phyloP scores from a whole-genome alignment of 2,797 vertebrate species.

The Limosa lapponica region DNA sequence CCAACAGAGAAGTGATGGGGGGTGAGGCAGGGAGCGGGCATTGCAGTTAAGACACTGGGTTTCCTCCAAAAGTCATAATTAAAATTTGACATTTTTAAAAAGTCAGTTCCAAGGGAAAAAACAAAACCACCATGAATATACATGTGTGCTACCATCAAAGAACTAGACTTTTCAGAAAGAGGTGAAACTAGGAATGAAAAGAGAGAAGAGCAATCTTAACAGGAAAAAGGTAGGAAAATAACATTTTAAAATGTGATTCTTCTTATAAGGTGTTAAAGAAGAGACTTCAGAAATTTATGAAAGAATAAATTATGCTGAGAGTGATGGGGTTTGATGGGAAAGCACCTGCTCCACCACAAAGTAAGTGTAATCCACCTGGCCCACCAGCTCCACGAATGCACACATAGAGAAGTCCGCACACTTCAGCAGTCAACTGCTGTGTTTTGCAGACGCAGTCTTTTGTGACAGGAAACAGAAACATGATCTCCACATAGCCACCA shows the following conservation, averaged over 20 bases:
- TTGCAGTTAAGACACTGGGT: background rate
- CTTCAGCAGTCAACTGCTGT: background rate
- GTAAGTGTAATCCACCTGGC: background rate
- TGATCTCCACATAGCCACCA: background rate
- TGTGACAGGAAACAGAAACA: constrained; percentile 1
- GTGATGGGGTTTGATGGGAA: background rate
- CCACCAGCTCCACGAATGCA: background rate
- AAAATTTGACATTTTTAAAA: background rate
- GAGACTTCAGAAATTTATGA: background rate
- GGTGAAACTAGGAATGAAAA: background rate
- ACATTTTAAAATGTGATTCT: background rate
- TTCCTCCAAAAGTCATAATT: background rate
- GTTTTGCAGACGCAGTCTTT: background rate
- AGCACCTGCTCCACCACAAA: background rate
- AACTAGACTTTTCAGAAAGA: background rate
- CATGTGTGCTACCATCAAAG: background rate
- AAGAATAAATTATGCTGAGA: background rate
- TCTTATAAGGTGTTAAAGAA: background rate
- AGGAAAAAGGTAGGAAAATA: background rate
- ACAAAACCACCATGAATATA: background rate
- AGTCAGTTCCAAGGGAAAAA: background rate
- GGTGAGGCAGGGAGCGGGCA: background rate
- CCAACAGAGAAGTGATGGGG: background rate
- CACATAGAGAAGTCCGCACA: background rate
- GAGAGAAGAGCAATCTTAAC: background rate